Percentiles rank a stretch among this genome's conserved stretches.
phyloP scores from a whole-genome alignment of 1,140 invertebrate species.

The Drosophila micromelanica region DNA sequence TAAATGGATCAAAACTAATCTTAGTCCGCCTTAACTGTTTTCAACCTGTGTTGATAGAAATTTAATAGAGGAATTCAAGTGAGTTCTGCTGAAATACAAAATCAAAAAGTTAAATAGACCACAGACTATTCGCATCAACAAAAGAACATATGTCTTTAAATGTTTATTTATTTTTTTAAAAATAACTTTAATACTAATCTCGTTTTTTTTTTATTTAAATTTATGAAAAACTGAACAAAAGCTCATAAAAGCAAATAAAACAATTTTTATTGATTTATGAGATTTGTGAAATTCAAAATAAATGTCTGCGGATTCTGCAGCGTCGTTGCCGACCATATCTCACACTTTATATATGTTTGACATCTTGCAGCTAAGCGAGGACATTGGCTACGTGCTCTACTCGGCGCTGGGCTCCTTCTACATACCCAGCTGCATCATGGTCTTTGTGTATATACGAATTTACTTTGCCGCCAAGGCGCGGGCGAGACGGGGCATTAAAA shows the following conservation, averaged over 20 bases:
- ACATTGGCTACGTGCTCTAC: conserved; percentile 98
- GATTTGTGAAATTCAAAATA: conserved; percentile 13
- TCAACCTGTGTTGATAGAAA: too few species aligned
- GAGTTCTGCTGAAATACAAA: too few species aligned
- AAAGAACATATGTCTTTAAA: too few species aligned
- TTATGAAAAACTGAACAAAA: too few species aligned
- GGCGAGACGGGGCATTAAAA: conserved; percentile 92
- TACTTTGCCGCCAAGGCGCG: conserved; percentile 97
- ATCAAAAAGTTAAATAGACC: too few species aligned
- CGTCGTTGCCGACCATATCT: background rate
- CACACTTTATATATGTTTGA: background rate
- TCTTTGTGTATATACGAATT: conserved; percentile 99
- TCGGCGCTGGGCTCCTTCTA: conserved; percentile 99
- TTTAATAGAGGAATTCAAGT: too few species aligned
- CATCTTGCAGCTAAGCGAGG: conserved; percentile 93
- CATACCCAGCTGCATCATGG: conserved; percentile 99
- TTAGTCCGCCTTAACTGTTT: too few species aligned
- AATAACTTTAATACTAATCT: background rate
- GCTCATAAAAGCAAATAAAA: too few species aligned
- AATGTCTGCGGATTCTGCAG: background rate
- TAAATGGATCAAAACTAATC: too few species aligned
- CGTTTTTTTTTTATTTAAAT: background rate
- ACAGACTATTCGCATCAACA: too few species aligned
- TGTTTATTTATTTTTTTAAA: background rate
- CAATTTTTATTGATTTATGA: background rate